Evolutionary conservation across 2,113 vertebrate genomes (phyloP), one percentile per base, ranked within the genome.

Genomic region (Oceanites oceanicus): DNA sequence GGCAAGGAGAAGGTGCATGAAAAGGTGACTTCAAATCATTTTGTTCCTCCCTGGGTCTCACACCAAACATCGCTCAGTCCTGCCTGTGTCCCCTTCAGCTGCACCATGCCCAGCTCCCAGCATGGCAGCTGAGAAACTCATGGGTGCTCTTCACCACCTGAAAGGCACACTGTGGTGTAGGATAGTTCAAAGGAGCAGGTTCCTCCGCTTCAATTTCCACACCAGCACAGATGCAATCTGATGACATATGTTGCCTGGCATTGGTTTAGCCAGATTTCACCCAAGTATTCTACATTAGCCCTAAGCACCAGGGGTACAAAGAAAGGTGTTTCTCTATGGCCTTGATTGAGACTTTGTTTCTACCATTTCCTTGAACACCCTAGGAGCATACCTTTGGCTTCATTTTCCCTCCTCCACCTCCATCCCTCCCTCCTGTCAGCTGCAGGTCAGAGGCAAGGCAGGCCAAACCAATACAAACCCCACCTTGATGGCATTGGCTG

Each of bases 391-490:
- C 15, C 34, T 79, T 75, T 75, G 49, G 30, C 30, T 25, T 63
- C 36, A 40, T 40, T 40, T 63, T 63, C 61, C 36, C 36, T 63
- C 36, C 44, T 50, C 34, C 42, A 30, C 8, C 20, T 47, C 68
- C 65, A 45, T 17, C 42, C 61, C 26, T 67, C 38, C 45, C 73
- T 71, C 78, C 77, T 80, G 49, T 56, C 45, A 0, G 0, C 72
- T 67, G 77, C 55, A 89, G 49, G 45, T 61, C 55, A 73, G n/a
- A 45, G n/a, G 52, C 34, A 59, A 26, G 23, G 29, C 58, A 47
- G 15, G 15, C 18, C 3, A 2, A 42, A 74, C 11, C 0, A 0
- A n/a, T 5, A 50, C 0, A 71, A 93, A 40, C 11, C 47, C n/a
- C 61, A 63, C 14, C 20, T 3, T 4, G 45, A 47, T 17, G n/a